Base-by-base conservation (phyloP, 2,113 vertebrate genomes). In the Gnathonemus echidnorhynchus region DNA sequence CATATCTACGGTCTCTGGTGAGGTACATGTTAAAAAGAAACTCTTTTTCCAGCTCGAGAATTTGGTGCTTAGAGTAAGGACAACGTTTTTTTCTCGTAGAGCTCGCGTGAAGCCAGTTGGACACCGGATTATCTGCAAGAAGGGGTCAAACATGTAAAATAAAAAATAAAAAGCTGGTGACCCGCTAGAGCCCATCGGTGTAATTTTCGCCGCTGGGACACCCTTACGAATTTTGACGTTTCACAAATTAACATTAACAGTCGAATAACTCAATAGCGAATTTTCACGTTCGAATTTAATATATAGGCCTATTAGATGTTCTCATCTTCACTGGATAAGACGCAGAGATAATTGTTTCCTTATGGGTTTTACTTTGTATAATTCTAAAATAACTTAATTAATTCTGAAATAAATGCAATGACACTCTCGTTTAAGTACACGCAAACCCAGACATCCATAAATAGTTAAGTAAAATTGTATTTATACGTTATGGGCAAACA, bases 11-110 rank as follows among this genome's bases (percentile, higher is more conserved):
- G 97, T 99, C 98, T 95, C 98, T 95, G 92, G 98, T 99, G 94
- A 99, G 98, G 95, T 99, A 99, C 96, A 98, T 98, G 93, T 98
- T 99, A 96, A 99, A 99, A 70, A 99, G 95, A 95, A 99, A 99
- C 92, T 99, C 98, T 89, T 99, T 99, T 93, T 99, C 98, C 96
- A 99, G 94, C 95, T 99, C 98, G 95, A 99, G 95, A 49, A 98
- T 99, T 92, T 99, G 98, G 91, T 99, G 97, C 86, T 99, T 99
- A 77, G 97, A 97, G 90, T 99, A 99, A n/a, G 98, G 98, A 89
- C 98, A 99, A 87, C 98, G 96, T 89, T 99, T 99, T 96, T 99
- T 99, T 94, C 98, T 94, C 11, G 98, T 98, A 93, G 98, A 98
- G 89, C 98, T 97, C 31, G 98, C 98, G 53, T 99, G 98, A n/a